Evolutionary conservation across 2,113 vertebrate species (phyloP), one percentile per base, ranked within the genome.

Genomic region (Poeciliopsis prolifica): DNA sequence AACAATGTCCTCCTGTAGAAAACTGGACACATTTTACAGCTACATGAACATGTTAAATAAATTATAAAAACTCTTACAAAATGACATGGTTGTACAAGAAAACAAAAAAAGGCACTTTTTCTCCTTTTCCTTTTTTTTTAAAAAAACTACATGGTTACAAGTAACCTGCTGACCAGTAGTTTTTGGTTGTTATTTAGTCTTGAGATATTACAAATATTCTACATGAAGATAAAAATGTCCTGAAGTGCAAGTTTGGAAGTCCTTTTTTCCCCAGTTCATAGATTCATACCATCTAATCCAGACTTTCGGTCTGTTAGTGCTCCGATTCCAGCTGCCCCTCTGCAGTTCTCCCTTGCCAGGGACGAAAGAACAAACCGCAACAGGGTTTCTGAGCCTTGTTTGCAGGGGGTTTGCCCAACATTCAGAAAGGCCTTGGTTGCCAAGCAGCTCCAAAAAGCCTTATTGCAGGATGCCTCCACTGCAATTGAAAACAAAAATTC

Each of bases 91-190:
- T 91, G 92, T 96, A 86, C 37, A 87, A 84, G 84, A 80, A 70
- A 77, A 61, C 54, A 82, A 77, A 67, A 33, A 96, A 97, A 97
- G 96, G 96, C 95, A 97, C 96, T 96, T 92, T 93, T 51, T 51
- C 3, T n/a, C 97, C 95, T 96, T 92, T 93, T 68, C 31, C 19
- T 26, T 35, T 26, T 61, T 64, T 79, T 70, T 65, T 26, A 11
- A 12, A 37, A 37, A 54, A 86, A 92, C 92, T 90, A 86, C 83
- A 72, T 48, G 62, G 72, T 69, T 84, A 94, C 90, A 93, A 92
- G 93, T 37, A 89, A 92, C 83, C 88, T 89, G 89, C 83, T 75
- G 85, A 91, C 93, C 89, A 92, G 95, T 94, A 93, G 93, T 94
- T 70, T 37, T 70, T 94, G 94, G 74, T 94, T 67, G 61, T 30